A percentile compares a stretch with the other conserved stretches of the same genome.
These are phyloP conservation scores for Ursus arctos DNA, from an alignment of 2,113 vertebrate genomes.

Conservation along the genomic window DNA sequence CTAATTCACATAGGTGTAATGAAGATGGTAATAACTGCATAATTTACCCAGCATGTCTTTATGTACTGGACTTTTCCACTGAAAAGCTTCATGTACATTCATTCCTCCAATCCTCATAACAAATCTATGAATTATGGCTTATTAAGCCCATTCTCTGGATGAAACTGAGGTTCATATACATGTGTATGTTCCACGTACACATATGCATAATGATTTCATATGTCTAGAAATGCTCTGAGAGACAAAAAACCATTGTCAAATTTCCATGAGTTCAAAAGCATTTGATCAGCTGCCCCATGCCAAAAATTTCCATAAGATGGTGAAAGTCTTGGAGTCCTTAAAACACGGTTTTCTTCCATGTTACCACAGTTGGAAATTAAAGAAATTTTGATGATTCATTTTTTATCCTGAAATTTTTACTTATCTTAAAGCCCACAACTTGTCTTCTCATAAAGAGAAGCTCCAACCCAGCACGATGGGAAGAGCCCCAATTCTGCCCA, in stretches of 20 bases:
- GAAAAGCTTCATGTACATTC: neutral
- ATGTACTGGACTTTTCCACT: neutral
- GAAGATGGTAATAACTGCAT: neutral
- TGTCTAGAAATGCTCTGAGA: conserved; percentile 21
- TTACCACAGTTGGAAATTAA: neutral
- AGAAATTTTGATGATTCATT: neutral
- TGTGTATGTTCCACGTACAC: neutral
- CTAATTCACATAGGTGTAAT: neutral
- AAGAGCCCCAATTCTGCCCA: neutral
- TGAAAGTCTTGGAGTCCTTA: neutral
- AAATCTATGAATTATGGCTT: neutral
- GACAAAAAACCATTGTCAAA: neutral
- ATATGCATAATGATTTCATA: conserved; percentile 36
- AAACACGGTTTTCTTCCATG: neutral
- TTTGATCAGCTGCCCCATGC: neutral
- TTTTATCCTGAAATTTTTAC: conserved; percentile 43
- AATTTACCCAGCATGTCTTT: conserved; percentile 14
- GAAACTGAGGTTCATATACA: conserved; percentile 13
- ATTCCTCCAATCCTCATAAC: neutral
- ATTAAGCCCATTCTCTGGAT: conserved; percentile 12
- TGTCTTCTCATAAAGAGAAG: neutral
- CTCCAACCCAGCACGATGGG: neutral
- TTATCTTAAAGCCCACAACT: conserved; percentile 19
- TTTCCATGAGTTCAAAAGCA: conserved; percentile 29
- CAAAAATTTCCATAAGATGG: neutral